Base-by-base conservation (phyloP, 2,113 vertebrate genomes). In the Nanorana parkeri region DNA sequence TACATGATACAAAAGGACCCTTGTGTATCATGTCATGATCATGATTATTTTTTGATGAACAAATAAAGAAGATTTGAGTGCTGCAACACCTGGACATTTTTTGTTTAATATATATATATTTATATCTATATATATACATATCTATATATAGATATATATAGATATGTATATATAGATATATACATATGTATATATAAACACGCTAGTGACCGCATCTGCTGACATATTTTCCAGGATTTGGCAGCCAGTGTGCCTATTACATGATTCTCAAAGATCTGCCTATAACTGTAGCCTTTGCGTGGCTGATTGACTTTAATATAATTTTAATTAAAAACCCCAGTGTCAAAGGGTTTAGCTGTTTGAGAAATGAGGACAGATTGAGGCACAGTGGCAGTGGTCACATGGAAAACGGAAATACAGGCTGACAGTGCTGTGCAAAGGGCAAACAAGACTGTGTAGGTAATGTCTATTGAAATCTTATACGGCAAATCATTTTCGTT, bases 251-350 rank as follows among this genome's bases (percentile, higher is more conserved):
- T 90, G 92, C 94, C 95, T 95, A 94, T 96, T 95, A 95, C 96
- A 96, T 96, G 96, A 96, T 96, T 95, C 95, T 95, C 95, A 96
- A 95, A 97, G 96, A 96, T 95, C 96, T 96, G 95, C 95, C 94
- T 95, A 94, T 93, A 92, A 92, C 91, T 94, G 93, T 91, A 95
- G 90, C 93, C 92, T 94, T 96, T 96, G 97, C 97, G 95, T 97
- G 96, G 95, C 96, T 98, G 97, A 97, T 98, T 98, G 97, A 97
- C 96, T 96, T 96, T 98, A 99, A 99, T 99, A 95, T 98, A 98
- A 97, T 98, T 98, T 99, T 99, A 99, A 99, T 99, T 98, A 98
- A 99, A 99, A 99, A 98, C 96, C 97, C 96, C 96, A 97, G 97
- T 99, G 97, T 99, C 96, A 98, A 98, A 97, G 96, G 97, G 97